Evolutionary conservation across 2,888 invertebrate species (phyloP), one percentile per base, ranked within the genome.

Genomic region (Saturnia pavonia): DNA sequence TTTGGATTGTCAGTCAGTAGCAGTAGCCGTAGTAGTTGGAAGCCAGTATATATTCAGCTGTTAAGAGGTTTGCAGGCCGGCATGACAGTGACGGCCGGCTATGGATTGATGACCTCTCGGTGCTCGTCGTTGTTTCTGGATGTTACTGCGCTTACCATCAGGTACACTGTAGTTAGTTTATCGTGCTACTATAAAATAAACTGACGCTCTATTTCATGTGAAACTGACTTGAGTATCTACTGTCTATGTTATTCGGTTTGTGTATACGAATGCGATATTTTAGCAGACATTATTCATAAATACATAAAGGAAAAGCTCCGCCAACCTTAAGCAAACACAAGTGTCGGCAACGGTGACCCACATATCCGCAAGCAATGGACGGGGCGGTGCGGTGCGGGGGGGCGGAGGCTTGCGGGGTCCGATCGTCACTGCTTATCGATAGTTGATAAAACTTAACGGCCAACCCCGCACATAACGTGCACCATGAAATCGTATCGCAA

Each of bases 401-500:
- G 65, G 40, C 65, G 76, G 72, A 60, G 57, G 57, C 57, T 27
- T 69, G 74, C 69, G 68, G 54, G 63, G 69, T 67, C 74, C 80
- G 80, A 79, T 78, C 80, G 74, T 78, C 75, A 77, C 76, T 76
- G 65, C 77, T 78, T 82, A 79, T 80, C 80, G 76, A 76, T 76
- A 79, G 79, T 78, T 82, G 82, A 81, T 80, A 84, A 84, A 78
- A 78, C 81, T 81, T 82, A 78, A 82, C 81, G 74, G 78, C 82
- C 72, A 72, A 74, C 73, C 76, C 72, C 8, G 74, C 76, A 77
- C 77, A 78, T 82, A 82, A 78, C 80, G 71, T 72, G 74, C 78
- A 76, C 82, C 89, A 85, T 90, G 87, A 89, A 89, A 90, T 90
- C 89, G 85, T 76, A 78, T 74, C 79, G 63, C 72, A 75, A 74